Conservation (phyloP, 2,888 invertebrate genomes). For the Callyntrura sp. region DNA sequence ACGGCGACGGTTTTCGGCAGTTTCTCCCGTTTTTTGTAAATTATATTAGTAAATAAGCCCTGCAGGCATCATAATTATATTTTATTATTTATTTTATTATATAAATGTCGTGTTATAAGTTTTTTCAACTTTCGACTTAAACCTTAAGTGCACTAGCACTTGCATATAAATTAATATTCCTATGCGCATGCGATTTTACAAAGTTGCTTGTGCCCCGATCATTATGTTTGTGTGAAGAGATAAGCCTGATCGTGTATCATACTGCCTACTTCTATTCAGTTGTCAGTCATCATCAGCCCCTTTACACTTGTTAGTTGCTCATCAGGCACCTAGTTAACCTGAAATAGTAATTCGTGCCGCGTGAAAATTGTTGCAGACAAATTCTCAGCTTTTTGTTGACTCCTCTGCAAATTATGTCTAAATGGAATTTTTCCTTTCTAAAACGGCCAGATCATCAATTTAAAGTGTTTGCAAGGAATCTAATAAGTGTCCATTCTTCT, state of each 20-base stretch:
- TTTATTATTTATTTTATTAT: too few relatives aligned
- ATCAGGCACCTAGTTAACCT: too few relatives aligned
- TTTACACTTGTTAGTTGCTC: too few relatives aligned
- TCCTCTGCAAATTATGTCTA: background rate
- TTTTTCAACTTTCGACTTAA: too few relatives aligned
- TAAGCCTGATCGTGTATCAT: background rate
- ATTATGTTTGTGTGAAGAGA: background rate
- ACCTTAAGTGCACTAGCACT: too few relatives aligned
- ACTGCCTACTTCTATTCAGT: background rate
- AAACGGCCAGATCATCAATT: background rate
- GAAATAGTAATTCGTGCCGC: slow-evolving; percentile 1
- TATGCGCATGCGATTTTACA: background rate
- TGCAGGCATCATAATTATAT: too few relatives aligned
- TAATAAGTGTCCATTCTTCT: slow-evolving; percentile 11
- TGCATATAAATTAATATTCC: background rate
- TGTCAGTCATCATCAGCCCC: background rate
- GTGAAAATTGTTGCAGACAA: slow-evolving; percentile 66
- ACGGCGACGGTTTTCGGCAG: too few relatives aligned
- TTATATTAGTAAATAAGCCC: too few relatives aligned
- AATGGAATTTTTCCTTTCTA: slow-evolving; percentile 46
- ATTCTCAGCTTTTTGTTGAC: slow-evolving; percentile 57
- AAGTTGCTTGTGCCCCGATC: background rate
- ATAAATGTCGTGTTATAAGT: too few relatives aligned
- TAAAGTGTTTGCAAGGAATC: background rate
- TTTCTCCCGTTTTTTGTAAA: too few relatives aligned